Percentiles rank a stretch among this genome's conserved stretches.
These are phyloP conservation scores for Fragum sueziense DNA, from an alignment of 2,888 invertebrate species.

Conservation along the genomic window DNA sequence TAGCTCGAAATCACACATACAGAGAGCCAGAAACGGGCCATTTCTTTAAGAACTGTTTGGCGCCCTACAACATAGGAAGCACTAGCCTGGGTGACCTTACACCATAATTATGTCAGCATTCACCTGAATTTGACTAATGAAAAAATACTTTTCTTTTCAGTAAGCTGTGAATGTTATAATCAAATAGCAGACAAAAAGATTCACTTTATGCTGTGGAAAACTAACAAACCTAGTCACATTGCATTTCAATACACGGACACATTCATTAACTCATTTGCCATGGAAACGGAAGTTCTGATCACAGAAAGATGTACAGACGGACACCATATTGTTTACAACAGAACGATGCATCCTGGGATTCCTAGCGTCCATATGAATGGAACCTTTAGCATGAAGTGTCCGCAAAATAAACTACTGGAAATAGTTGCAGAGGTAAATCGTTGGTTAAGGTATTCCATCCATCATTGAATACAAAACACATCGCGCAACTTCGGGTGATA, in stretches of 20 bases:
- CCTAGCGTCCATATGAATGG: neutral
- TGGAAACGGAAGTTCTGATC: neutral
- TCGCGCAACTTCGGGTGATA: no score
- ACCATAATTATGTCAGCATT: no score
- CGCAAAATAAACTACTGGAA: neutral
- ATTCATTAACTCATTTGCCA: neutral
- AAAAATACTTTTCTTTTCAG: neutral
- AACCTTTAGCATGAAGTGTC: neutral
- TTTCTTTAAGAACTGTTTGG: no score
- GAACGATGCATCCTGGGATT: neutral
- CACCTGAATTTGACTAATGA: neutral
- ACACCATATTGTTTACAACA: neutral
- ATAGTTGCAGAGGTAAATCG: neutral
- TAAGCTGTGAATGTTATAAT: neutral
- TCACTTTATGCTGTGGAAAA: neutral
- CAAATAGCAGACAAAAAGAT: neutral
- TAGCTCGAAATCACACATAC: no score
- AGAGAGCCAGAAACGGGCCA: no score
- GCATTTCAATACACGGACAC: neutral
- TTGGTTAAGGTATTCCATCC: neutral
- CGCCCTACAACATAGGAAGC: no score
- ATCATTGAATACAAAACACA: no score
- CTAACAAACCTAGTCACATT: neutral
- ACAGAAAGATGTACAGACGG: neutral
- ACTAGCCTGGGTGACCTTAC: no score